Evolutionary conservation across 1,140 invertebrate species (phyloP), one percentile per base, ranked within the genome.

Genomic region (Apis dorsata): DNA sequence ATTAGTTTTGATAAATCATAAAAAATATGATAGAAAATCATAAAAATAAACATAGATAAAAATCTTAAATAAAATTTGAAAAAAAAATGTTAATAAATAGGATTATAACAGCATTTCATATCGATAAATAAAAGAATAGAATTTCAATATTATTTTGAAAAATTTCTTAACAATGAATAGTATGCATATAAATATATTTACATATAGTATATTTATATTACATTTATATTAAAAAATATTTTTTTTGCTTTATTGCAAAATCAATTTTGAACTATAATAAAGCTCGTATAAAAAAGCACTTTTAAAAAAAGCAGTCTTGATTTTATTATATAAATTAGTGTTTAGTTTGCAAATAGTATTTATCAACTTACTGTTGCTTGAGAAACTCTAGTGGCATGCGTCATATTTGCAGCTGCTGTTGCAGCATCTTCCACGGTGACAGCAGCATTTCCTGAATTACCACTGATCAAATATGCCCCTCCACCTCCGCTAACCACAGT

Each of bases 341-440:
- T 88, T 90, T 85, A 91, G 91, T 90, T 91, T 92, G 92, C 90
- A 91, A 93, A 91, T 86, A 91, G 86, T 92, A 86, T 92, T 90
- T 90, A 81, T 77, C 60, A 91, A 96, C 96, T 97, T 96, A 98
- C 97, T 93, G 97, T 98, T 89, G 97, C 97, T 90, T 97, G 97
- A 90, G 97, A 98, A 90, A 98, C 97, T 92, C 97, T 95, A 91
- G 97, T 98, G 86, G 97, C 97, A 94, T 97, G 96, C 88, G 96
- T 96, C 91, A 97, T 95, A 92, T 95, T 96, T 88, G 95, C 92
- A 92, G 94, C 94, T 93, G 94, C 95, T 88, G 90, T 93, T 86
- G 94, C 94, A 91, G 94, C 93, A 83, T 94, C 94, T 88, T 94
- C 93, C 89, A 95, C 94, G 93, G 93, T 94, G 77, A 95, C 94